Base-by-base conservation (phyloP, 2,113 vertebrate species). In the Paralichthys olivaceus region DNA sequence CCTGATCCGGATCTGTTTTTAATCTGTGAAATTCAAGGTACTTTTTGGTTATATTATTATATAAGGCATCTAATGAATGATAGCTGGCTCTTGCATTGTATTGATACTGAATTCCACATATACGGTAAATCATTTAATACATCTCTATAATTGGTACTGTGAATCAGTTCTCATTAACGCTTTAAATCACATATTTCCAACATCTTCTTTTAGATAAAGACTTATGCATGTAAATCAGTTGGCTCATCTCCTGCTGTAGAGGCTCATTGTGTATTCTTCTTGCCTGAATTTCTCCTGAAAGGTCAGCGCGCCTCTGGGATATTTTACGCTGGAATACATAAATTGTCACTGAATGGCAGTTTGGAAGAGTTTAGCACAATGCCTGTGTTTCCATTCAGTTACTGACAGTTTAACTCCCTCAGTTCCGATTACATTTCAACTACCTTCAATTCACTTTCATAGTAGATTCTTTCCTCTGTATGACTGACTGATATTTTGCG, bases 281-380 rank as follows among this genome's bases (percentile, higher is more conserved):
- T 56, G 37, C 34, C 4, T 51, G 67, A 22, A 53, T 77, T 68
- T 79, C 66, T 61, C 53, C 11, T 7, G 11, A 80, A 90, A 90
- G 83, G 77, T 87, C 84, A 37, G 17, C 1, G 17, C 65, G 67
- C 65, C 61, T 72, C 76, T 5, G 5, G 73, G 70, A n/a, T 14
- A 45, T 45, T 60, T 61, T 20, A 55, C 58, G 62, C 66, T 72
- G 69, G 53, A 85, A 79, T 72, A 28, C 51, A 63, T 71, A 8
- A 66, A 78, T 66, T 72, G 56, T 57, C 19, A 1, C 75, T 70
- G 79, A 84, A 74, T 77, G 69, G 12, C 66, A 70, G 43, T 68
- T 75, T 59, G 65, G 1, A 47, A 59, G 37, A 19, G 12, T 79
- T 78, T 76, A 37, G 45, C 67, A 62, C n/a, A 65, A 17, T 28